These are phyloP conservation scores for Coregonus sp. DNA, from an alignment of 2,797 vertebrate genomes.

Conservation along the genomic window DNA sequence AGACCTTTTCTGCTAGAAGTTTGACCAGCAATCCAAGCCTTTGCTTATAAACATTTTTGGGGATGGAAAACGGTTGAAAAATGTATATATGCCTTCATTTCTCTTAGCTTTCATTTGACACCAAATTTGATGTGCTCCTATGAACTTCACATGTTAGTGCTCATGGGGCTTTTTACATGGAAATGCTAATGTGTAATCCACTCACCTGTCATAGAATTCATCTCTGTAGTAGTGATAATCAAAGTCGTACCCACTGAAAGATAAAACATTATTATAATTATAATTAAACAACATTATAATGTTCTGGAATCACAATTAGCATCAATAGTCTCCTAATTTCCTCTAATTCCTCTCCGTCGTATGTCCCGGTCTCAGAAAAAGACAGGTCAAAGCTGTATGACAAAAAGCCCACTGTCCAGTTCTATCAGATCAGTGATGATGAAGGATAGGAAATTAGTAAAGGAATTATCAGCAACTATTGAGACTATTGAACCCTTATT, in stretches of 20 bases:
- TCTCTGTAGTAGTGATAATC: conserved; percentile 91
- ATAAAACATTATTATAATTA: conserved; percentile 33
- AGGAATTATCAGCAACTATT: not conserved
- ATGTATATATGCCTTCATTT: too few relatives aligned
- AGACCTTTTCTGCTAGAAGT: too few relatives aligned
- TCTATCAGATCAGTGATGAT: not conserved
- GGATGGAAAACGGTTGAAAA: too few relatives aligned
- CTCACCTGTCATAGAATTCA: conserved; percentile 89
- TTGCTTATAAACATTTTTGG: too few relatives aligned
- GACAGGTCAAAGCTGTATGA: not conserved
- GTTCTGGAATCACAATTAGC: not conserved
- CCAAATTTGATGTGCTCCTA: too few relatives aligned
- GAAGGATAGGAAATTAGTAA: not conserved
- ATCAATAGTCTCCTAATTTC: not conserved
- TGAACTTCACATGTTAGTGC: too few relatives aligned
- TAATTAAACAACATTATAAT: not conserved
- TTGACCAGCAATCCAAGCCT: too few relatives aligned
- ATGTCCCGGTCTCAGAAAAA: not conserved
- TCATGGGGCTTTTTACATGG: too few relatives aligned
- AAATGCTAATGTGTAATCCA: not conserved
- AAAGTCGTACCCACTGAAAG: conserved; percentile 86
- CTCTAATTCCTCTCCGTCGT: not conserved
- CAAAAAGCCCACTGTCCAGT: not conserved
- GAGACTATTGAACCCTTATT: not conserved
- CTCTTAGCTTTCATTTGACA: too few relatives aligned